phyloP scores from a whole-genome alignment of 37 sponge, comb jelly and placozoan species.

The Haliclona indistincta region DNA sequence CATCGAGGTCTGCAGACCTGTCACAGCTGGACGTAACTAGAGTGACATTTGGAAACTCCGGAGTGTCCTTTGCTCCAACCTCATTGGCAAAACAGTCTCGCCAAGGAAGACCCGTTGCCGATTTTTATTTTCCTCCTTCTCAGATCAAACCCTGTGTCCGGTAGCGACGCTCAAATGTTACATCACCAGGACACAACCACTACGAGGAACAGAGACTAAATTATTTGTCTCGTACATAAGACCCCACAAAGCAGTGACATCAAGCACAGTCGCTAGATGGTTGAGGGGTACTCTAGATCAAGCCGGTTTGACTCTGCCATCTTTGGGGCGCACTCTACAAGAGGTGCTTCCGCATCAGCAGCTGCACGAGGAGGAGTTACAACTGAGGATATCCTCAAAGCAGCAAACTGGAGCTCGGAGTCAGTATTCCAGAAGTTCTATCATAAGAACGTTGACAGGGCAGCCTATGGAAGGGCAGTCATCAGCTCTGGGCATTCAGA shows the following conservation, averaged over 20 bases:
- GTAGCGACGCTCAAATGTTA: slow-evolving; percentile 20
- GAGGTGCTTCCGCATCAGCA: slow-evolving; percentile 10
- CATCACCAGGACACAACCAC: background rate
- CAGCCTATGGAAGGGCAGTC: slow-evolving; percentile 25
- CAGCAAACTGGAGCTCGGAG: slow-evolving; percentile 35
- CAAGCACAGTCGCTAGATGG: slow-evolving; percentile 44
- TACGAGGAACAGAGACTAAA: background rate
- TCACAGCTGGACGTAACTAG: slow-evolving; percentile 17
- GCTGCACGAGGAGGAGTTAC: slow-evolving; percentile 22
- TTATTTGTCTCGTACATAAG: slow-evolving; percentile 37
- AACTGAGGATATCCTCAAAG: slow-evolving; percentile 28
- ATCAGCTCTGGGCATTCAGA: background rate
- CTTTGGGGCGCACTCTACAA: slow-evolving; percentile 33
- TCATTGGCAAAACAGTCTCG: slow-evolving; percentile 11
- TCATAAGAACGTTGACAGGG: background rate
- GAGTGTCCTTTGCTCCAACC: background rate
- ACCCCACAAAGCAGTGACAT: slow-evolving; percentile 25
- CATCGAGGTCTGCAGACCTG: slow-evolving; percentile 29
- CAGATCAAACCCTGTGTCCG: slow-evolving; percentile 5
- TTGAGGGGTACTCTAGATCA: slow-evolving; percentile 18
- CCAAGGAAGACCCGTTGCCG: background rate
- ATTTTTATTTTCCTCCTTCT: slow-evolving; percentile 21
- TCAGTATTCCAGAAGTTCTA: slow-evolving; percentile 47
- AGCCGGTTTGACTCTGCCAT: slow-evolving; percentile 34
- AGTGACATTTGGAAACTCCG: background rate